These are phyloP conservation scores for Siniperca chuatsi DNA, from an alignment of 2,113 vertebrate species.

Conservation along the genomic window DNA sequence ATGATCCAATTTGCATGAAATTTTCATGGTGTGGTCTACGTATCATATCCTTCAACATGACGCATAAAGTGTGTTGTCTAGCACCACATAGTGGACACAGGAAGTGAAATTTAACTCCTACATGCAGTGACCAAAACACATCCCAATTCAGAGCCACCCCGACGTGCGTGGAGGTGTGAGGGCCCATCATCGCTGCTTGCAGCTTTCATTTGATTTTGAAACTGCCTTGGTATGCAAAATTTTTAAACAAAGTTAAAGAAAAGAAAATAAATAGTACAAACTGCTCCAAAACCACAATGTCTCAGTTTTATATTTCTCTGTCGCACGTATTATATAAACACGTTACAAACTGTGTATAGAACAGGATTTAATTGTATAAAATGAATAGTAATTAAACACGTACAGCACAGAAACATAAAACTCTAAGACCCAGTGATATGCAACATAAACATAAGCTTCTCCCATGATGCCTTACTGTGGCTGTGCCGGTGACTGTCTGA, in stretches of 20 bases:
- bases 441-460: background rate
- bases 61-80: no score
- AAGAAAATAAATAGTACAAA: background rate
- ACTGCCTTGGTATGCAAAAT: background rate
- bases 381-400: background rate
- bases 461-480: slow-evolving; percentile 90
- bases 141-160: no score
- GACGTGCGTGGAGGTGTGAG: no score
- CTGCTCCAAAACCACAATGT: background rate
- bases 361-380: background rate
- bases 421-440: background rate
- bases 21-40: no score
- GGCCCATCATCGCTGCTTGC: no score
- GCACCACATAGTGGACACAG: no score
- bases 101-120: no score
- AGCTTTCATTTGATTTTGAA: background rate
- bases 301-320: background rate
- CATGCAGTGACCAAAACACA: no score
- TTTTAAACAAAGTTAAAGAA: no score
- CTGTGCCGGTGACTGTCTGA: slow-evolving; percentile 94
- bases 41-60: no score
- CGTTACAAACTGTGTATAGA: background rate
- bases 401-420: background rate
- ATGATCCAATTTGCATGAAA: no score
- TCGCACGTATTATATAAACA: background rate